Evolutionary conservation across 2,113 vertebrate genomes (phyloP).

Genomic region (Oriolus oriolus): DNA sequence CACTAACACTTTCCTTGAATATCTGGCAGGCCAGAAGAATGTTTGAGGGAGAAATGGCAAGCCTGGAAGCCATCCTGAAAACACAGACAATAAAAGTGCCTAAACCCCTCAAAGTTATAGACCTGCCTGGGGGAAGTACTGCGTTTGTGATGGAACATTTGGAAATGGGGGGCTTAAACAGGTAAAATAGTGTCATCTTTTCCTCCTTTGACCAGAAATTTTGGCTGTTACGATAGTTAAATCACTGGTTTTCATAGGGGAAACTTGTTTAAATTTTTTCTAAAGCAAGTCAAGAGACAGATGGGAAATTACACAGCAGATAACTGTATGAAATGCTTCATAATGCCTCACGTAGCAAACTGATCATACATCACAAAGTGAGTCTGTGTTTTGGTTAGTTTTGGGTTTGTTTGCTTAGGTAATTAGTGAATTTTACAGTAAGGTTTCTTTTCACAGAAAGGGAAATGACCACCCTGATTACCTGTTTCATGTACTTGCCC

Average conservation of each 20-base stretch:
- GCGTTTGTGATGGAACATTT: conserved; percentile 90
- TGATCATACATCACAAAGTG: not conserved
- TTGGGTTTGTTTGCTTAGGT: not conserved
- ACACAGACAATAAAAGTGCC: conserved; percentile 84
- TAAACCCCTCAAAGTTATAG: conserved; percentile 84
- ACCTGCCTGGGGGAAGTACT: conserved; percentile 74
- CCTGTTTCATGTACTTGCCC: not conserved
- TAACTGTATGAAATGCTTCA: not conserved
- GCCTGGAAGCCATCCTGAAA: conserved; percentile 83
- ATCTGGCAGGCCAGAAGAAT: conserved; percentile 83
- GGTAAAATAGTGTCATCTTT: conserved; percentile 62
- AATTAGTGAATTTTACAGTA: not conserved
- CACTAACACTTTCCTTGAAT: not conserved
- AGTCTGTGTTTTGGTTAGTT: not conserved
- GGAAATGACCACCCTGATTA: not conserved
- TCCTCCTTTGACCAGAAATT: not conserved
- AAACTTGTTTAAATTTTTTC: not conserved
- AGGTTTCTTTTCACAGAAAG: not conserved
- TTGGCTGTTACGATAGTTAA: not conserved
- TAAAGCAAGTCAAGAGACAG: not conserved
- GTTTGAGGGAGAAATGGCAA: conserved; percentile 94
- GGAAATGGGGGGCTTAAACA: conserved; percentile 85
- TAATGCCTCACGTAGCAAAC: not conserved
- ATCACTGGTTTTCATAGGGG: not conserved
- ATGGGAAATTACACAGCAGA: not conserved